phyloP scores from a whole-genome alignment of 2,113 vertebrate species.

The Ivindomyrus marchei region DNA sequence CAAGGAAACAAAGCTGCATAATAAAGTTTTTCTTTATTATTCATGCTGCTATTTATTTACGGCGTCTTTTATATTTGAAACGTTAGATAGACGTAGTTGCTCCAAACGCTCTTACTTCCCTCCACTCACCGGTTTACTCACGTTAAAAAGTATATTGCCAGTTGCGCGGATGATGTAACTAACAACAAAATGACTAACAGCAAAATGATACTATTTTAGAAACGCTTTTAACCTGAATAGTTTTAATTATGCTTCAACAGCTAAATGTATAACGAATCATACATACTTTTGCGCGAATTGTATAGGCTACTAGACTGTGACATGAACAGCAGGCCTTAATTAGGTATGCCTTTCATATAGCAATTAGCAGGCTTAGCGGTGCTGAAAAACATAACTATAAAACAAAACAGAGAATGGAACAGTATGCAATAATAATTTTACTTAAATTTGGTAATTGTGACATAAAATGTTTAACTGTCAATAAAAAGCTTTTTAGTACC shows the following conservation, averaged over 20 bases:
- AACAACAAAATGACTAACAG: not conserved
- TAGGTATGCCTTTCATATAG: not conserved
- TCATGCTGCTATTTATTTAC: not conserved
- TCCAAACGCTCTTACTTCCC: not conserved
- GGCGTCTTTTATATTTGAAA: not conserved
- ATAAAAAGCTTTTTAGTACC: too few species aligned
- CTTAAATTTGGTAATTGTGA: too few species aligned
- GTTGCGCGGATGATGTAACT: not conserved
- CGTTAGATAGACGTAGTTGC: not conserved
- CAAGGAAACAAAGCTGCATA: not conserved
- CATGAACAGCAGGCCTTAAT: not conserved
- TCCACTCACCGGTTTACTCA: not conserved
- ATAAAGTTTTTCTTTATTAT: slow-evolving; percentile 1
- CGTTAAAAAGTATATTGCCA: not conserved
- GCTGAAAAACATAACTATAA: not conserved
- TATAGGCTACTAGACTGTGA: not conserved
- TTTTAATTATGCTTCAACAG: not conserved
- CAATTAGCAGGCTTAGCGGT: not conserved
- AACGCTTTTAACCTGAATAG: too few species aligned
- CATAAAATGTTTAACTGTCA: too few species aligned
- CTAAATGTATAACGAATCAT: not conserved
- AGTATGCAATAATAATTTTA: not conserved
- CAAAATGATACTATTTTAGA: too few species aligned
- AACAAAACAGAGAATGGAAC: not conserved
- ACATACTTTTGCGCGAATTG: not conserved